phyloP scores from a whole-genome alignment of 2,113 vertebrate species.

The Odobenus rosmarus region DNA sequence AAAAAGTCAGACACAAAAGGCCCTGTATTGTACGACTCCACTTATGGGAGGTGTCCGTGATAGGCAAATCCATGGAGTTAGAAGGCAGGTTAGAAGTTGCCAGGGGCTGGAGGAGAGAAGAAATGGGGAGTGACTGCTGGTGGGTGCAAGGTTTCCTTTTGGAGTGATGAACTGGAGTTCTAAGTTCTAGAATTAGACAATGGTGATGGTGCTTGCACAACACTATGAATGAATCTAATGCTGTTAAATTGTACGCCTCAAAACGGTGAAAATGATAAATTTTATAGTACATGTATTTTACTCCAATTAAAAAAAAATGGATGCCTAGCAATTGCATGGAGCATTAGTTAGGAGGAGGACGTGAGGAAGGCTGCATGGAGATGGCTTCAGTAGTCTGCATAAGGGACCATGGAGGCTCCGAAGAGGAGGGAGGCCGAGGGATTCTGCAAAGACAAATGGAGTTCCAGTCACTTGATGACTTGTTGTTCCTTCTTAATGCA shows the following conservation, averaged over 20 bases:
- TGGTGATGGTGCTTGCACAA: neutral
- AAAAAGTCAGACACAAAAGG: neutral
- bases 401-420: fast-evolving
- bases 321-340: neutral
- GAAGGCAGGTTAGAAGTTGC: neutral
- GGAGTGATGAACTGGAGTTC: neutral
- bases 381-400: neutral
- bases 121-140: neutral
- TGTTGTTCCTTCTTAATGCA: neutral
- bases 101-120: neutral
- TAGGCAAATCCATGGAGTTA: neutral
- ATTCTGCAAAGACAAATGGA: neutral
- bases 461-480: neutral
- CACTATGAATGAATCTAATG: neutral
- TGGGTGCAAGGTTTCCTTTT: neutral
- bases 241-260: neutral
- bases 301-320: neutral
- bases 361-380: neutral
- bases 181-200: neutral
- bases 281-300: neutral
- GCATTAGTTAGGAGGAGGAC: neutral
- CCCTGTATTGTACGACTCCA: neutral
- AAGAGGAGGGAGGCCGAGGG: neutral
- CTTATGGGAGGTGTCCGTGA: neutral
- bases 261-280: neutral